A percentile compares a stretch with the other conserved stretches of the same genome.
phyloP scores from a whole-genome alignment of 2,888 invertebrate species.

The Craniophora ligustri region DNA sequence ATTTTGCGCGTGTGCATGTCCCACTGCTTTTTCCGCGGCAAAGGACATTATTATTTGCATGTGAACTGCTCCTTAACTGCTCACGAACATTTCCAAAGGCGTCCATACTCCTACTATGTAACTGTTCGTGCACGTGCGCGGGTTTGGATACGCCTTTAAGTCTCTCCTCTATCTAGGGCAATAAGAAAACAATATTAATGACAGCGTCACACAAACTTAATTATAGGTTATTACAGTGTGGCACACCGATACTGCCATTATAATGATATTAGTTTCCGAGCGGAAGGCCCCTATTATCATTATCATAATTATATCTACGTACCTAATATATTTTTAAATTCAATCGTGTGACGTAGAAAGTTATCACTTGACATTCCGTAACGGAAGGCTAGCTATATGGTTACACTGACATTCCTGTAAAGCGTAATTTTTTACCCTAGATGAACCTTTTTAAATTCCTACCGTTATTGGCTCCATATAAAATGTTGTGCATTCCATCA shows the following conservation, averaged over 20 bases:
- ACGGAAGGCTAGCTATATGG: too few species aligned
- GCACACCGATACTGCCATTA: constrained; percentile 18
- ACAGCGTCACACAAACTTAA: constrained; percentile 26
- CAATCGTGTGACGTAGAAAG: constrained; percentile 29
- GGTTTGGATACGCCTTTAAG: background rate
- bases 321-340: constrained; percentile 42
- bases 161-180: background rate
- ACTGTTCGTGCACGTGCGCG: too few species aligned
- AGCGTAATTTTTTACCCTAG: too few species aligned
- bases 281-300: constrained; percentile 7
- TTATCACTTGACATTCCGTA: constrained; percentile 2
- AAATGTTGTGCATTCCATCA: constrained; percentile 33
- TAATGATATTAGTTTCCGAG: constrained; percentile 40
- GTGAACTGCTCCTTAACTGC: too few species aligned
- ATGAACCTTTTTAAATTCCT: constrained; percentile 33
- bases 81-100: too few species aligned
- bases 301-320: too few species aligned
- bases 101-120: too few species aligned
- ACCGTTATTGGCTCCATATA: constrained; percentile 10
- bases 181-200: constrained; percentile 23
- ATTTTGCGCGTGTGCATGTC: too few species aligned
- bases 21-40: too few species aligned
- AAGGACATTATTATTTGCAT: too few species aligned
- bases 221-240: constrained; percentile 22
- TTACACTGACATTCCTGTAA: too few species aligned